Conservation (phyloP, 1,140 invertebrate species). For the Drosophila sulfurigaster region DNA sequence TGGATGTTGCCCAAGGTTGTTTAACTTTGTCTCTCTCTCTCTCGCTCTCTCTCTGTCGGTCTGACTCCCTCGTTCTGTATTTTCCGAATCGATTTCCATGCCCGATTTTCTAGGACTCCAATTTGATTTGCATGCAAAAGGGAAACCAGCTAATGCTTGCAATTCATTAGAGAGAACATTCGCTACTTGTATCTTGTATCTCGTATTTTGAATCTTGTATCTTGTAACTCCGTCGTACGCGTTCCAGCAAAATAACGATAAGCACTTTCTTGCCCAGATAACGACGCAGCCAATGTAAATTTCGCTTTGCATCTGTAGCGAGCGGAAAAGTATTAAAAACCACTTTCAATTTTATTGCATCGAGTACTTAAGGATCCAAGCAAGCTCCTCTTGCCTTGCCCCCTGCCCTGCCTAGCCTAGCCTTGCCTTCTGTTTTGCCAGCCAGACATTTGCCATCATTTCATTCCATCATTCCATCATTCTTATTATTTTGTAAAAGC, state of each 20-base stretch:
- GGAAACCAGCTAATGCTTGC: constrained; percentile 34
- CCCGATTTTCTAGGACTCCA: constrained; percentile 35
- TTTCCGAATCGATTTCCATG: constrained; percentile 36
- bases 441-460: not conserved
- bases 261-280: constrained; percentile 14
- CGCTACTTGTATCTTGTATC: no score
- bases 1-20: constrained; percentile 39
- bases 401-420: not conserved
- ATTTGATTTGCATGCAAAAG: constrained; percentile 49
- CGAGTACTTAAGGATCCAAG: constrained; percentile 22
- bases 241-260: constrained; percentile 22
- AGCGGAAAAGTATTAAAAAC: constrained; percentile 43
- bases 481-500: constrained; percentile 46
- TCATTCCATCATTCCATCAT: constrained; percentile 27
- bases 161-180: constrained; percentile 40
- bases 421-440: not conserved
- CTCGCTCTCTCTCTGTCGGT: not conserved
- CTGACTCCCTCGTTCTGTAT: not conserved
- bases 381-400: not conserved
- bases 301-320: constrained; percentile 20
- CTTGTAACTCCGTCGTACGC: not conserved
- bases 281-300: constrained; percentile 39
- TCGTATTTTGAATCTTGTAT: no score
- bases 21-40: constrained; percentile 6
- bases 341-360: constrained; percentile 43